A percentile compares a stretch with the other conserved stretches of the same genome.
phyloP scores from a whole-genome alignment of 2,888 invertebrate genomes.

The Esperia sulphurella region DNA sequence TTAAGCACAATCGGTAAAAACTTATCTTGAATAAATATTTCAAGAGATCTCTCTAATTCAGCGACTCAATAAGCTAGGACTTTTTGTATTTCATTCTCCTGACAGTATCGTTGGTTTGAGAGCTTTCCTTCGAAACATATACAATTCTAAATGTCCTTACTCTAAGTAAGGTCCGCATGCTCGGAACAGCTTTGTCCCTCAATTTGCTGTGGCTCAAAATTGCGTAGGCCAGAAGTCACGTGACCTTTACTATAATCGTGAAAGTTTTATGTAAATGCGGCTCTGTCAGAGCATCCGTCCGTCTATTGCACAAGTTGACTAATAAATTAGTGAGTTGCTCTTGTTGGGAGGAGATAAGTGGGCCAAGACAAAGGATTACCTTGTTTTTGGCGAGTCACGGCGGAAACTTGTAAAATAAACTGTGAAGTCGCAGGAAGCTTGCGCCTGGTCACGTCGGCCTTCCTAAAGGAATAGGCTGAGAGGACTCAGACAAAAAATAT shows the following conservation, averaged over 20 bases:
- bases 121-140: too few relatives aligned
- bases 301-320: constrained; percentile 46
- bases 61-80: too few relatives aligned
- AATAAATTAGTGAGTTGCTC: constrained; percentile 52
- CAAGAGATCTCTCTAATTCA: too few relatives aligned
- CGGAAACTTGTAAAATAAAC: constrained; percentile 34
- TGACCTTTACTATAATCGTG: constrained; percentile 43
- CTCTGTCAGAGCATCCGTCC: constrained; percentile 36
- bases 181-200: neutral
- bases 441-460: constrained; percentile 23
- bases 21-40: too few relatives aligned
- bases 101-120: too few relatives aligned
- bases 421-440: constrained; percentile 26
- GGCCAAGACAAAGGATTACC: constrained; percentile 50
- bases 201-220: neutral
- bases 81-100: too few relatives aligned
- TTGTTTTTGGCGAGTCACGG: constrained; percentile 20
- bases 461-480: constrained; percentile 28
- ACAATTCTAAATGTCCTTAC: too few relatives aligned
- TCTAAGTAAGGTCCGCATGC: neutral
- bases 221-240: constrained; percentile 14
- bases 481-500: constrained; percentile 25
- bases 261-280: constrained; percentile 55
- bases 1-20: too few relatives aligned
- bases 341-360: constrained; percentile 41